Conservation (phyloP, 2,888 invertebrate species). For the Cephus spinipes region DNA sequence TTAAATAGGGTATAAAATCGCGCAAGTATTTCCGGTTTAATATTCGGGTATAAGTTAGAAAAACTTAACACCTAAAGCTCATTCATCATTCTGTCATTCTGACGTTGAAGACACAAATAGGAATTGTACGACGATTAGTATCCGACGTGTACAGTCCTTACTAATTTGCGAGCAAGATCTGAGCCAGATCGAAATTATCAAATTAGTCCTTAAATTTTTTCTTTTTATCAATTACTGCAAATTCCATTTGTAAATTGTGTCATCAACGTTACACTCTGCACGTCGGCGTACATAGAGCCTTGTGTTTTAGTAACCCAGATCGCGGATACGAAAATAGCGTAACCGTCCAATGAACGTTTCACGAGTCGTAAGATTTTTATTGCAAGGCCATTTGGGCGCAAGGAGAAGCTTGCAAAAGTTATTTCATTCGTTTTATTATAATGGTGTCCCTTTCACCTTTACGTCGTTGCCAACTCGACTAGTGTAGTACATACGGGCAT, state of each 20-base stretch:
- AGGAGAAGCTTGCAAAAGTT: background rate
- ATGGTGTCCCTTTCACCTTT: background rate
- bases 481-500: background rate
- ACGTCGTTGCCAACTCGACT: background rate
- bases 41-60: no score
- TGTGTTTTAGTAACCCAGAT: conserved; percentile 60
- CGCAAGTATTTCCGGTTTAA: no score
- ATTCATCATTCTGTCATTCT: no score
- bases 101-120: background rate
- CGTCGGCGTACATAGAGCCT: conserved; percentile 16
- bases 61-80: no score
- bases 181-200: background rate
- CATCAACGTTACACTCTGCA: conserved; percentile 8
- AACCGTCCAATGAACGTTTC: conserved; percentile 39
- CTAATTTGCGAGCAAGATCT: background rate
- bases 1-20: no score
- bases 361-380: conserved; percentile 1
- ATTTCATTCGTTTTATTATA: background rate
- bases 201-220: no score
- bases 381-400: background rate
- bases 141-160: background rate
- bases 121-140: background rate
- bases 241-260: background rate
- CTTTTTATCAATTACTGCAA: background rate
- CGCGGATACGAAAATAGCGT: conserved; percentile 57